Base-by-base conservation (phyloP, 2,888 invertebrate species). In the Drosophila quinaria region DNA sequence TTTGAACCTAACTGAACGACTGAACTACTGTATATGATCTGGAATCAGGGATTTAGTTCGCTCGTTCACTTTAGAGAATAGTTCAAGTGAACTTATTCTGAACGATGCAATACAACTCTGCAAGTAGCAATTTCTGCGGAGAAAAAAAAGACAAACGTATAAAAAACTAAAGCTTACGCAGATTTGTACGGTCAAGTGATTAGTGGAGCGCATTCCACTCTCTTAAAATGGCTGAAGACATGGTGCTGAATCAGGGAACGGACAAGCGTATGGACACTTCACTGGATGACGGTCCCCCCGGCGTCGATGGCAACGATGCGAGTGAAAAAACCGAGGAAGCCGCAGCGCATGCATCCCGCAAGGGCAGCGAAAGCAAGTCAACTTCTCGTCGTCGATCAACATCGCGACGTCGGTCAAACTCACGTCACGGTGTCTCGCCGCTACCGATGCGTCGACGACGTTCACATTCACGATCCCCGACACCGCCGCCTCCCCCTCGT, bases 281-380 rank as follows among this genome's bases (percentile, higher is more conserved):
- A 9, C 86, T 80, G 11, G 79, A 90, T 91, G 60, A 90, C 88
- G 92, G 92, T 4, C 92, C 92, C 15, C 92, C 92, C 58, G 92
- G 92, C 35, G 91, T 90, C 6, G 93, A 92, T 19, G 76, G 70
- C 55, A 84, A 74, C 52, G 92, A 91, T 76, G 76, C 69, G 35
- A 83, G 67, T 59, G 87, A 81, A 67, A 87, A 84, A 64, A 69
- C 49, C 55, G 85, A 83, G 46, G 76, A 69, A 5, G 13, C 62
- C 19, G 51, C 60, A 17, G n/a, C 33, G 25, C 31, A 49, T 15
- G 50, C 65, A 13, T 49, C 78, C n/a, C 74, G 68, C 29, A 86
- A 77, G 44, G 50, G 50, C 51, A 71, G 74, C 49, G 80, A 79
- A 58, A 72, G 74, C 31, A 89, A 87, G 54, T 78, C 77, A 2